phyloP scores from a whole-genome alignment of 1,140 invertebrate genomes.

The Paralvinella palmiformis region DNA sequence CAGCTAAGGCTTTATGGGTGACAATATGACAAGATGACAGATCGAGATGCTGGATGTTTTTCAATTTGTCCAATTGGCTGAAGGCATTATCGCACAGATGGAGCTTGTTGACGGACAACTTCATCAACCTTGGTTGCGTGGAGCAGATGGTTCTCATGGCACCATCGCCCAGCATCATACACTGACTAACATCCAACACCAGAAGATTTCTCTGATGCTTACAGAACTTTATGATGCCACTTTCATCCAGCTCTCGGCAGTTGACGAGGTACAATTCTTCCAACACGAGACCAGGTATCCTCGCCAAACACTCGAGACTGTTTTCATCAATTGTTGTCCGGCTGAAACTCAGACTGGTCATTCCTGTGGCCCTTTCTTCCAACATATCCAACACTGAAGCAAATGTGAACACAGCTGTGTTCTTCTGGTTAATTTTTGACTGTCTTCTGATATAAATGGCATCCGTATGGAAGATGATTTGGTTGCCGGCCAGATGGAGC shows the following conservation, averaged over 20 bases:
- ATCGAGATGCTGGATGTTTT: constrained; percentile 57
- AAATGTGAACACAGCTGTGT: constrained; percentile 65
- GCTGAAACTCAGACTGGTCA: constrained; percentile 61
- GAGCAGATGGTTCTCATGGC: constrained; percentile 57
- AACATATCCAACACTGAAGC: constrained; percentile 60
- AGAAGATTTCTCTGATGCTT: constrained; percentile 56
- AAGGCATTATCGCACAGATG: constrained; percentile 61
- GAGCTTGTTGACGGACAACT: constrained; percentile 41
- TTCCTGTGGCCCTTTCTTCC: constrained; percentile 50
- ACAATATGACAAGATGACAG: constrained; percentile 63
- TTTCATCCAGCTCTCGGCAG: constrained; percentile 63
- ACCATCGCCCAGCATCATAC: constrained; percentile 59
- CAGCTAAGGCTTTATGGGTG: constrained; percentile 57
- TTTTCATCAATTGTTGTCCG: constrained; percentile 61
- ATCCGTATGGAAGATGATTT: constrained; percentile 61
- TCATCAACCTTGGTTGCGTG: constrained; percentile 46
- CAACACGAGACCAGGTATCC: constrained; percentile 54
- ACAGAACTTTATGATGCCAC: constrained; percentile 56
- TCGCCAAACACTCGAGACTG: constrained; percentile 55
- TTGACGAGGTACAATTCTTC: constrained; percentile 55
- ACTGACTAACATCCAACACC: constrained; percentile 59
- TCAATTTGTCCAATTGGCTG: constrained; percentile 53
- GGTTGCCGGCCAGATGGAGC: constrained; percentile 60
- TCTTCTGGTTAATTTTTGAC: constrained; percentile 27
- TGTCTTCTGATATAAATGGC: constrained; percentile 59